A percentile compares a stretch with the other conserved stretches of the same genome.
Conservation (phyloP, 1,140 invertebrate genomes). For the Zeugodacus cucurbitae region DNA sequence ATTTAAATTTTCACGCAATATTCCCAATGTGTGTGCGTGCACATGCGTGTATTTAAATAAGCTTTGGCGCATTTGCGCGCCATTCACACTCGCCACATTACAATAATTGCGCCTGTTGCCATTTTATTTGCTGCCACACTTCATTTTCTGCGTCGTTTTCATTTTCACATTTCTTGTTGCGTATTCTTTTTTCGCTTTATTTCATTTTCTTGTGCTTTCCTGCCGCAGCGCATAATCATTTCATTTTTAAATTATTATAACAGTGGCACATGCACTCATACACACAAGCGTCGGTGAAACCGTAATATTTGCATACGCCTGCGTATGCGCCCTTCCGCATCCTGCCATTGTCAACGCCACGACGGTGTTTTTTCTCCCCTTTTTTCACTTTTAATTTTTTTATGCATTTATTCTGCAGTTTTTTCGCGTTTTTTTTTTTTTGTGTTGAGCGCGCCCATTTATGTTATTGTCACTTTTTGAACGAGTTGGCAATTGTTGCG, state of each 20-base stretch:
- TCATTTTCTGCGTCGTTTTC: background rate
- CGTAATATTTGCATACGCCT: background rate
- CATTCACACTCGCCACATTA: background rate
- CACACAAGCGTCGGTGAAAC: background rate
- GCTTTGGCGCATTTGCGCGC: background rate
- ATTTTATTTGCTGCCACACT: background rate
- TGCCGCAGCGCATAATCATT: background rate
- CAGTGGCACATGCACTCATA: background rate
- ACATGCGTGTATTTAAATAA: background rate
- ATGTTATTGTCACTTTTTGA: slow-evolving; percentile 6
- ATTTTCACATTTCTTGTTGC: background rate
- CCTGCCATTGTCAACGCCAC: background rate
- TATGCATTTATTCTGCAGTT: background rate
- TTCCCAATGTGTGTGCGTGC: background rate
- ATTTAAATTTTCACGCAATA: background rate
- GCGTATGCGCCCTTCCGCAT: background rate
- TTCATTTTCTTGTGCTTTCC: background rate
- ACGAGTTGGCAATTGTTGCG: background rate
- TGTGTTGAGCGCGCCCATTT: background rate
- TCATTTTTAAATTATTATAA: slow-evolving; percentile 33
- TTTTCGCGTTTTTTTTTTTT: background rate
- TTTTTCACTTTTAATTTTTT: background rate
- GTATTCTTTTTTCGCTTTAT: no score
- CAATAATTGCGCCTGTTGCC: background rate
- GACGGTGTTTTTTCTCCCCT: background rate